Conservation (phyloP, 2,113 vertebrate genomes). For the Okapia johnstoni region DNA sequence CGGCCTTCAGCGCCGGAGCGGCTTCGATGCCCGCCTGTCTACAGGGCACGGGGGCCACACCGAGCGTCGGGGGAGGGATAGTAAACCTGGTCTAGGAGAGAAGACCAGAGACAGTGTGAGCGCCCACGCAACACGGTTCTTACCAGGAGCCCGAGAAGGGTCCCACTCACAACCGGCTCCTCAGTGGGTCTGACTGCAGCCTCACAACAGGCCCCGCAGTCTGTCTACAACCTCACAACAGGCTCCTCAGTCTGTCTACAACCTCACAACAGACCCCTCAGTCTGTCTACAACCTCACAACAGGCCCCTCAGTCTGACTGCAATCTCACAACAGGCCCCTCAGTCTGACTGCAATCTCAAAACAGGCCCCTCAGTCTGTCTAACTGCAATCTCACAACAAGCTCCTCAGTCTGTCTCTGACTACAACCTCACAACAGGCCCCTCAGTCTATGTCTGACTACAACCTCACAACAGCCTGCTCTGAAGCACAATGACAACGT, state of each 20-base stretch:
- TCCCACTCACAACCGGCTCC: fast-evolving
- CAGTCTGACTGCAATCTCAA: too few relatives aligned
- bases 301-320: too few relatives aligned
- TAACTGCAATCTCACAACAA: too few relatives aligned
- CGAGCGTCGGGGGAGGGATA: slow-evolving; percentile 75
- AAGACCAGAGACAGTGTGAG: not conserved
- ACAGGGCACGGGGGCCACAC: slow-evolving; percentile 83
- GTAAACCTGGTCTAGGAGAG: slow-evolving; percentile 74
- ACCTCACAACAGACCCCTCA: too few relatives aligned
- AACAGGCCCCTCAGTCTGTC: too few relatives aligned
- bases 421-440: not conserved
- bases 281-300: too few relatives aligned
- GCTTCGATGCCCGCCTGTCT: slow-evolving; percentile 86
- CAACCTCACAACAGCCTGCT: not conserved
- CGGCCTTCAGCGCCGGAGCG: slow-evolving; percentile 72
- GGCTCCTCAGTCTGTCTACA: too few relatives aligned
- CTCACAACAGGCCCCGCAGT: too few relatives aligned
- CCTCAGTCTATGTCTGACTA: too few relatives aligned
- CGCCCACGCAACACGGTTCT: fast-evolving
- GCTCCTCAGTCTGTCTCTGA: too few relatives aligned
- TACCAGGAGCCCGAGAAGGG: not conserved
- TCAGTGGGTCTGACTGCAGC: not conserved
- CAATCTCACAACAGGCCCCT: too few relatives aligned
- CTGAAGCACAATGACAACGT: not conserved
- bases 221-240: too few relatives aligned